phyloP scores from a whole-genome alignment of 1,140 invertebrate genomes.

The Euschistus heros region DNA sequence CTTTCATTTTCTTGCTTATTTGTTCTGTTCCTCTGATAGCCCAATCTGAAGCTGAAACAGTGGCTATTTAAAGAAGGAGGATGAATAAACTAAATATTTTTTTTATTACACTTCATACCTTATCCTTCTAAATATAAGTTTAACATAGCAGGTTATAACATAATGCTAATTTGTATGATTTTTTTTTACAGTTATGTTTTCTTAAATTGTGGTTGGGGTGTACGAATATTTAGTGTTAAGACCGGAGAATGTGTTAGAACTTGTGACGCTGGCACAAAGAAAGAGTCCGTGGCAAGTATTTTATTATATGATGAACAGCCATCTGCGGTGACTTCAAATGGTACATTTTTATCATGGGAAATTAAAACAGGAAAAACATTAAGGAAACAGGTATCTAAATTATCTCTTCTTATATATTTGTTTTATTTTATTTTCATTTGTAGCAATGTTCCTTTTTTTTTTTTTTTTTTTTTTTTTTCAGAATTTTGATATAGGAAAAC shows the following conservation, averaged over 20 bases:
- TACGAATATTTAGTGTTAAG: slow-evolving; percentile 46
- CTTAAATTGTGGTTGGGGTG: slow-evolving; percentile 42
- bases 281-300: slow-evolving; percentile 20
- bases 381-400: not conserved
- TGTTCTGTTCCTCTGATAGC: no score
- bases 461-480: not conserved
- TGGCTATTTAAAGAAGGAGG: no score
- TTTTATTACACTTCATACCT: not conserved
- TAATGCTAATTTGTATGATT: no score
- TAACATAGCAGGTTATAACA: no score
- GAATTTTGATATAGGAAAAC: no score
- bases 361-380: slow-evolving; percentile 11
- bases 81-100: not conserved
- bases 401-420: no score
- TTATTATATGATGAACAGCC: slow-evolving; percentile 20
- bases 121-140: not conserved
- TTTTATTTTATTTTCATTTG: slow-evolving; percentile 4
- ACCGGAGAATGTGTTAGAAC: slow-evolving; percentile 39
- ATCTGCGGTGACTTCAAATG: slow-evolving; percentile 14
- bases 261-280: slow-evolving; percentile 20
- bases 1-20: no score
- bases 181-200: slow-evolving; percentile 42
- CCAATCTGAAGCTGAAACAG: no score
- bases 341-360: slow-evolving; percentile 19
- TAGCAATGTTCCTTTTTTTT: not conserved